These are phyloP conservation scores for Centruroides sculpturatus DNA, from an alignment of 1,140 invertebrate genomes.

Conservation along the genomic window DNA sequence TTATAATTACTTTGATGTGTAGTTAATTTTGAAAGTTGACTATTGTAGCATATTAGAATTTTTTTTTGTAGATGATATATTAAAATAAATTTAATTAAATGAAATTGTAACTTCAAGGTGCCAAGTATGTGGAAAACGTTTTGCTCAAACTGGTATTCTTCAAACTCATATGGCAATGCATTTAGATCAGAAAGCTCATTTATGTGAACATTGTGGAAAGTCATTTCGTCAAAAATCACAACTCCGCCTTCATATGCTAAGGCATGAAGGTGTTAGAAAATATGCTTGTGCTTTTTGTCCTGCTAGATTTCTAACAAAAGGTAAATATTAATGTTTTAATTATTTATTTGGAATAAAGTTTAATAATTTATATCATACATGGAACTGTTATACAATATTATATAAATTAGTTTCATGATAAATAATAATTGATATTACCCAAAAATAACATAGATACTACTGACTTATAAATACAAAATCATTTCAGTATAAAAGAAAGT, in stretches of 20 bases:
- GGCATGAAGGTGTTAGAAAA: conserved; percentile 27
- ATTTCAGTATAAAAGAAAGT: too few species aligned
- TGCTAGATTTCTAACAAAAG: conserved; percentile 29
- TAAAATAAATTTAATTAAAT: background rate
- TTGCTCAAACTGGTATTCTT: conserved; percentile 31
- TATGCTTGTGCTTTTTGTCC: conserved; percentile 28
- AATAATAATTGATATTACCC: too few species aligned
- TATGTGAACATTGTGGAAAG: conserved; percentile 34
- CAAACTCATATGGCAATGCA: conserved; percentile 32
- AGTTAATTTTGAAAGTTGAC: too few species aligned
- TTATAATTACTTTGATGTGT: background rate
- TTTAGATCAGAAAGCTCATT: conserved; percentile 26
- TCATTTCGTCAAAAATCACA: conserved; percentile 33
- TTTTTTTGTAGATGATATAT: background rate
- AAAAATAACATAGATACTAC: too few species aligned
- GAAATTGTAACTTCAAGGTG: conserved; percentile 25
- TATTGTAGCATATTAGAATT: conserved; percentile 1
- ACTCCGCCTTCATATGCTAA: conserved; percentile 27
- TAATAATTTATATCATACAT: too few species aligned
- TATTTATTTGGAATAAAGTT: background rate
- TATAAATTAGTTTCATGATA: too few species aligned
- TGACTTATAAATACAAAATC: too few species aligned
- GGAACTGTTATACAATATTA: too few species aligned
- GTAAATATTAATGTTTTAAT: conserved; percentile 7
- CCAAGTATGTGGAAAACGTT: conserved; percentile 26